Percentiles rank a stretch among this genome's conserved stretches.
phyloP scores from a whole-genome alignment of 2,113 vertebrate species.

The Gadus macrocephalus region DNA sequence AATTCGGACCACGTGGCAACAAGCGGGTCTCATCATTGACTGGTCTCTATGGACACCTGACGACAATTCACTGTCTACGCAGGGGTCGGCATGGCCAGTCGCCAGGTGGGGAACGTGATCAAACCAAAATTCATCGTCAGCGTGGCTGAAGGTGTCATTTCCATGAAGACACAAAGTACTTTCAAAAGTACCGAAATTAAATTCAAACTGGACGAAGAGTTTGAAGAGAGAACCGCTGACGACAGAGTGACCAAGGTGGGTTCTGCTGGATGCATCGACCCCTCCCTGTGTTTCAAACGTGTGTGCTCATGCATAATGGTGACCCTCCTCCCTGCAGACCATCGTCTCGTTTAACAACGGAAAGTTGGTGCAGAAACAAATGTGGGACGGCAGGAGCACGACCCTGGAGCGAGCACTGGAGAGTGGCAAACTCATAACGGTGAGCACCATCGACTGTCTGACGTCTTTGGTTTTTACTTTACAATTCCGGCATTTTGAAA shows the following conservation, averaged over 20 bases:
- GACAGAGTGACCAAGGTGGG: constrained; percentile 82
- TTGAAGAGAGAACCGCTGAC: constrained; percentile 86
- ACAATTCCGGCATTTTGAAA: too few species aligned
- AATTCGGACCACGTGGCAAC: too few species aligned
- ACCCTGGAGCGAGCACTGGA: constrained; percentile 55
- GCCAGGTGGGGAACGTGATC: constrained; percentile 78
- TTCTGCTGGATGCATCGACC: background rate
- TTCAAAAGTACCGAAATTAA: constrained; percentile 82
- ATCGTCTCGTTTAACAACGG: constrained; percentile 67
- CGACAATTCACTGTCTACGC: constrained; percentile 15
- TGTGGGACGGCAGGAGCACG: constrained; percentile 56
- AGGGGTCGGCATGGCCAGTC: constrained; percentile 80
- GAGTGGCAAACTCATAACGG: constrained; percentile 56
- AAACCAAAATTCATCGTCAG: constrained; percentile 79
- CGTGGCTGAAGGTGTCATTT: constrained; percentile 72
- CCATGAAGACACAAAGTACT: constrained; percentile 78
- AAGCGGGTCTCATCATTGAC: too few species aligned
- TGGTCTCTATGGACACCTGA: too few species aligned
- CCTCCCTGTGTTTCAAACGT: background rate
- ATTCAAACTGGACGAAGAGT: constrained; percentile 84
- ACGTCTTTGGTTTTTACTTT: background rate
- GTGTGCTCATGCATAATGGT: background rate
- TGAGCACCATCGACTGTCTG: constrained; percentile 29
- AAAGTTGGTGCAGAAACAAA: constrained; percentile 62
- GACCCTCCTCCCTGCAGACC: constrained; percentile 68